Base-by-base conservation (phyloP, 2,113 vertebrate species). In the Eretmochelys imbricata region DNA sequence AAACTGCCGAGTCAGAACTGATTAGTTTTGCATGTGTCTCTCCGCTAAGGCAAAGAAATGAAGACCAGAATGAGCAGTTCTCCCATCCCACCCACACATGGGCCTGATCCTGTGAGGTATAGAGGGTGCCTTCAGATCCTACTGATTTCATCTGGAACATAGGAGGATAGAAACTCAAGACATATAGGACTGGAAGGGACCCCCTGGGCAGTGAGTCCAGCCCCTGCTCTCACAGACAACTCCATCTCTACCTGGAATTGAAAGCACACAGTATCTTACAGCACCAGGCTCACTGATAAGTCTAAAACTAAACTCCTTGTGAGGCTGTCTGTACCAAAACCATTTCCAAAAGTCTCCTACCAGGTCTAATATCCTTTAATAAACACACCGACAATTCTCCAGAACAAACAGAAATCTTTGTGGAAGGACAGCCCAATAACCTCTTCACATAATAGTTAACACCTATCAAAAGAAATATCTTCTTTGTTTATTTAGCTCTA, bases 31-130 rank as follows among this genome's bases (percentile, higher is more conserved):
- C 29, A 62, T 22, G 3, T 50, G 57, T 57, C 29, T 22, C 86
- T 55, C 54, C 11, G 17, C 50, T 22, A 81, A 53, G 75, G 59
- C 53, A 81, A 54, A 89, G 49, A 55, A 5, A 7, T 17, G 14
- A 51, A 81, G 17, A 35, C 3, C 1, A 35, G 7, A 29, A 35
- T 54, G 24, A 49, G 27, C 10, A 38, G n/a, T 42, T 79, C 50
- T 13, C 49, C 5, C 17, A 38, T 55, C 38, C 14, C 0, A 0
- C 1, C 35, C 5, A 20, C 25, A 51, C 8, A 20, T 12, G 46
- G 69, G 29, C 20, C 51, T 29, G 57, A 75, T 75, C 20, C 31
- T 10, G n/a, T 0, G 0, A 0, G 0, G 48, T 48, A 54, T 5
- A 20, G 12, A 19, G 14, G 3, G 76, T 25, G 2, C 10, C 31